Evolutionary conservation across 35 echinoderm and acorn worm species (phyloP), one percentile per base, ranked within the genome.

Genomic region (Stichopus chloronotus): DNA sequence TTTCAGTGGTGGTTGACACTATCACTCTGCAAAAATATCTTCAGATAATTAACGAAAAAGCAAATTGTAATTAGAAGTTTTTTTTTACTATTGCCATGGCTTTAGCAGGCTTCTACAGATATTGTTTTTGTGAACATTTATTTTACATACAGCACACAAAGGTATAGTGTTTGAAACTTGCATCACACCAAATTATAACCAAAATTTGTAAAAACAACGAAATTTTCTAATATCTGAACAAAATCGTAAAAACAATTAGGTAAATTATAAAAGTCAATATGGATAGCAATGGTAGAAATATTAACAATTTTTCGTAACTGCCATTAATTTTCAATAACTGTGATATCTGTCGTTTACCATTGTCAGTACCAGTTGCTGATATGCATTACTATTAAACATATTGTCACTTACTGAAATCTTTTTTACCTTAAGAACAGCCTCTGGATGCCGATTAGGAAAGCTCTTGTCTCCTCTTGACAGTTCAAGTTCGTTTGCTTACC

Each of bases 401-500:
- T 8, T 8, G 11, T 19, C 61, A 14, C 61, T 65, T 65, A 14
- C 61, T 65, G 61, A 65, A 11, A 11, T 65, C 11, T 11, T 65
- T 11, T 19, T 65, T 14, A 11, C 19, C 61, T 11, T 11, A 9
- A 11, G 19, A 14, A 65, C 5, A 65, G 19, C 19, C 19, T 65
- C 11, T 4, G 19, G 9, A 65, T 65, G 61, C 11, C 19, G 61
- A 65, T 9, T 5, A 4, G 61, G 61, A 19, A 14, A 65, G 11
- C 4, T 65, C 4, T 14, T 19, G 19, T 19, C 61, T 13, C 4
- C 4, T 63, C 61, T 63, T 9, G 17, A 63, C 61, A 13, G 17
- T 63, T 63, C 14, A 63, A 63, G 59, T 63, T 14, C 61, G 61
- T 65, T 11, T 24, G 2, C 92, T 54, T 60, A 94, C 93, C 93